Evolutionary conservation across 2,888 invertebrate species (phyloP).

Genomic region (Ichneumoninae sp.): DNA sequence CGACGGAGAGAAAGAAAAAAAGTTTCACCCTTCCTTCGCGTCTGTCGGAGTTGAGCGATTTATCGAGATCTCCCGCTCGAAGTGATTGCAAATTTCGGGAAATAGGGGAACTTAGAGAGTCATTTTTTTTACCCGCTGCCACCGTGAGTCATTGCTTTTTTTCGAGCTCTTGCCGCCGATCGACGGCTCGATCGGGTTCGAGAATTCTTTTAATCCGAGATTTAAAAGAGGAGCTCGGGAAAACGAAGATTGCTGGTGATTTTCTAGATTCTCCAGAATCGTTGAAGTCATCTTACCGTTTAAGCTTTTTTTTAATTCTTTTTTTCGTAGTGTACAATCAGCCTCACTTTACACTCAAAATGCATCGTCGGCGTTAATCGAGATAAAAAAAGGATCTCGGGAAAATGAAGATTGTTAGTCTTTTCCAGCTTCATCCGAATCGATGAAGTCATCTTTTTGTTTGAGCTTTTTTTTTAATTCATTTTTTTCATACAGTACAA

Average conservation of each 20-base stretch:
- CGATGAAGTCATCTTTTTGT: constrained; percentile 10
- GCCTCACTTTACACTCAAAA: constrained; percentile 56
- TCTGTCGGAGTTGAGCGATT: constrained; percentile 31
- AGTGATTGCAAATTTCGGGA: constrained; percentile 15
- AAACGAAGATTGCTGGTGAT: neutral
- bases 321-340: constrained; percentile 31
- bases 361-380: constrained; percentile 34
- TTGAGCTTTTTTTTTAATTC: neutral
- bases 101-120: constrained; percentile 6
- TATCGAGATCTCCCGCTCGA: constrained; percentile 32
- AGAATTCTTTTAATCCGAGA: neutral
- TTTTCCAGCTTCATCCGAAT: neutral
- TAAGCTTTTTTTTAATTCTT: neutral
- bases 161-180: neutral
- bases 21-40: constrained; percentile 26
- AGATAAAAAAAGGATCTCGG: neutral
- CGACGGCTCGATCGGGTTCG: neutral
- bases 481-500: constrained; percentile 11
- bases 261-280: neutral
- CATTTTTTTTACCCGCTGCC: neutral
- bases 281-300: constrained; percentile 12
- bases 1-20: constrained; percentile 23
- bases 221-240: neutral
- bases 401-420: neutral
- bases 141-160: constrained; percentile 1